Conservation (phyloP, 2,888 invertebrate species). For the Apotomis betuletana region DNA sequence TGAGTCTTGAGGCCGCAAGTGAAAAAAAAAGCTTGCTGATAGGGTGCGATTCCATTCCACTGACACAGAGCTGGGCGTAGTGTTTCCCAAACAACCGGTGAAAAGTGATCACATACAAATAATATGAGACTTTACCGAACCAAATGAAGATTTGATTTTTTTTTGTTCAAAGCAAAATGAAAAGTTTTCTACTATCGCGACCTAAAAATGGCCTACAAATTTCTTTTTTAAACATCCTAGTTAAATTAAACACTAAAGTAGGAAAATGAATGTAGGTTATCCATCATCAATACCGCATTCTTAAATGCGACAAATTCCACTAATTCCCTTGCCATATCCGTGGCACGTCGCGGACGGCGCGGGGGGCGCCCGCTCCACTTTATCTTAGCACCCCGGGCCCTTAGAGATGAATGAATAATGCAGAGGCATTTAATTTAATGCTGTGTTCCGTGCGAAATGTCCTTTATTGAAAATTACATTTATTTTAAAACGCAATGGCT, state of each 20-base stretch:
- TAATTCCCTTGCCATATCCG: conserved; percentile 8
- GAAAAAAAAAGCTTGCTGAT: no score
- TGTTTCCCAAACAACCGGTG: no score
- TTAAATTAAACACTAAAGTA: background rate
- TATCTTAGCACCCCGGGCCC: conserved; percentile 25
- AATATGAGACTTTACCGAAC: no score
- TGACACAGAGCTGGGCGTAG: no score
- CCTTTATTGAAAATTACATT: conserved; percentile 37
- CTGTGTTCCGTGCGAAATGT: conserved; percentile 26
- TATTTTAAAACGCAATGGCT: conserved; percentile 31
- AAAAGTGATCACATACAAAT: no score
- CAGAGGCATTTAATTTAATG: conserved; percentile 37
- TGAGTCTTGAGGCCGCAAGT: no score
- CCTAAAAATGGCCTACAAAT: no score
- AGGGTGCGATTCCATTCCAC: no score
- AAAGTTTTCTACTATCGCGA: no score
- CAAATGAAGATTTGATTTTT: no score
- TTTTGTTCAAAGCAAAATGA: no score
- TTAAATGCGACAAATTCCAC: background rate
- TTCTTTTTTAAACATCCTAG: no score
- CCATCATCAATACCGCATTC: conserved; percentile 8
- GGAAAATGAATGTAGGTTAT: background rate
- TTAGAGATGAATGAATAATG: conserved; percentile 35
- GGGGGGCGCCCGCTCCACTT: conserved; percentile 21
- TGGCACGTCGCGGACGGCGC: background rate